Percentiles rank a stretch among this genome's conserved stretches.
Evolutionary conservation across 2,113 vertebrate genomes (phyloP).

Genomic region (Phalacrocorax pelagicus): DNA sequence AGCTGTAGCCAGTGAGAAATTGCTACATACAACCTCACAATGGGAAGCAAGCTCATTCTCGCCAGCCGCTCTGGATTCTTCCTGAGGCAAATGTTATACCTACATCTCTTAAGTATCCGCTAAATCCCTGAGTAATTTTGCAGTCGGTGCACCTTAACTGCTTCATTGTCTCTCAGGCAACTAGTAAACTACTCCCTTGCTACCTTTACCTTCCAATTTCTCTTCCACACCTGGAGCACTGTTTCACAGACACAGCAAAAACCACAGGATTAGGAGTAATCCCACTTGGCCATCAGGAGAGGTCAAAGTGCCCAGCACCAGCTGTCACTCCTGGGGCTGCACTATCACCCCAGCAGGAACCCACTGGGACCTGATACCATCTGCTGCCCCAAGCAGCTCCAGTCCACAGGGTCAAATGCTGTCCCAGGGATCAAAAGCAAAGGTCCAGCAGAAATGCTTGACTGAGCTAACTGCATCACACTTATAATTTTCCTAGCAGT

Average conservation of each 20-base stretch:
- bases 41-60: fast-evolving
- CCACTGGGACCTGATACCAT: not conserved
- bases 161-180: not conserved
- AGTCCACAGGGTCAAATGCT: not conserved
- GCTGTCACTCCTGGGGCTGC: not conserved
- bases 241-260: not conserved
- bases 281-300: not conserved
- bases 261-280: not conserved
- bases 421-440: not conserved
- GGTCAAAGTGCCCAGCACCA: not conserved
- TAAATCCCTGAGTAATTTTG: not conserved
- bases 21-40: fast-evolving
- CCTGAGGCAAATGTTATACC: not conserved
- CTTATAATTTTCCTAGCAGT: not conserved
- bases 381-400: not conserved
- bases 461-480: not conserved
- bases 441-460: not conserved
- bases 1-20: not conserved
- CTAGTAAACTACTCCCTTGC: not conserved
- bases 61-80: not conserved
- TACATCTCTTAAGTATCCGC: not conserved
- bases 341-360: not conserved
- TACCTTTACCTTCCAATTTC: not conserved
- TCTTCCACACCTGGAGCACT: not conserved
- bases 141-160: not conserved